Conservation (phyloP, 2,113 vertebrate species). For the Todiramphus chloris region DNA sequence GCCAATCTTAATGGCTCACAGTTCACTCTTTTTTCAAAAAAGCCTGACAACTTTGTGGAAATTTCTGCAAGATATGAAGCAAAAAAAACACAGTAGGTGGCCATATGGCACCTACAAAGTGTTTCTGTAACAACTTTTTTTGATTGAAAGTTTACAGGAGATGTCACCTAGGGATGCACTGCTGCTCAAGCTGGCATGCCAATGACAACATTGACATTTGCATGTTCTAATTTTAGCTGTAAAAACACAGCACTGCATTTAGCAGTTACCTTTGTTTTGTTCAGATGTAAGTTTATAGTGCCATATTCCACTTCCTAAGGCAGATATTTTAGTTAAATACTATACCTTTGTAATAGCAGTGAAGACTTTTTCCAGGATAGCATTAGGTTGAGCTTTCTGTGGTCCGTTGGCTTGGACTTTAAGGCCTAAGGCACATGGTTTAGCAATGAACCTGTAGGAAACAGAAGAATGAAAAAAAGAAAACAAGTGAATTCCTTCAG, state of each 20-base stretch:
- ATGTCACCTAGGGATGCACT: neutral
- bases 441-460: slow-evolving; percentile 89
- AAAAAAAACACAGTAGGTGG: neutral
- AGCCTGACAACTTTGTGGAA: rapidly evolving
- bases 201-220: neutral
- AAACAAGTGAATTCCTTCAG: slow-evolving; percentile 31
- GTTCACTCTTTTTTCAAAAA: neutral
- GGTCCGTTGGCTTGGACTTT: slow-evolving; percentile 96
- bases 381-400: slow-evolving; percentile 93
- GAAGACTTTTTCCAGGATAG: slow-evolving; percentile 98
- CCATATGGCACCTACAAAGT: neutral
- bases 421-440: slow-evolving; percentile 94
- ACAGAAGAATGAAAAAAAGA: slow-evolving; percentile 26
- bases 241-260: neutral
- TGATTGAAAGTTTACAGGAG: neutral
- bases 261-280: neutral
- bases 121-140: neutral
- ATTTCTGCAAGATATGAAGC: neutral
- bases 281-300: neutral
- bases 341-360: slow-evolving; percentile 97
- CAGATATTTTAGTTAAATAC: neutral
- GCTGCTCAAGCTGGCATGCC: neutral
- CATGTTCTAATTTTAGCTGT: neutral
- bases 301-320: neutral
- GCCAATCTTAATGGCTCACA: neutral